Conservation (phyloP, 2,113 vertebrate species). For the Coptodon bakossiorum region DNA sequence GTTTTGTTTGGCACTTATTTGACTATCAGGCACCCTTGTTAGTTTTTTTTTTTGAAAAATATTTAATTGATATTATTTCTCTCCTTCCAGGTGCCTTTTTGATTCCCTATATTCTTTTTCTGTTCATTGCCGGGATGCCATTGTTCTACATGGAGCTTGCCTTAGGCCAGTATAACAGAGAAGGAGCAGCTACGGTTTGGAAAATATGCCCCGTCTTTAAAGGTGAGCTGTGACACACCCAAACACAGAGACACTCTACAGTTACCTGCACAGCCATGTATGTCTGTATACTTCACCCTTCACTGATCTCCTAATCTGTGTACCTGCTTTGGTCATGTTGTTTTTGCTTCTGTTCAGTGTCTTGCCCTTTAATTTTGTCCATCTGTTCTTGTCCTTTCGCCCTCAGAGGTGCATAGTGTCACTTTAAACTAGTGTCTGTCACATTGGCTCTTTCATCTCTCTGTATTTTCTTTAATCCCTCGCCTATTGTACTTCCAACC, state of each 20-base stretch:
- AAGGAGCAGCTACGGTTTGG: slow-evolving; percentile 96
- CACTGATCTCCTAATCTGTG: slow-evolving; percentile 4
- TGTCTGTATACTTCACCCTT: background rate
- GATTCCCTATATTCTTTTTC: slow-evolving; percentile 93
- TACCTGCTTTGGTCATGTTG: background rate
- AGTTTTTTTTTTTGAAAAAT: background rate
- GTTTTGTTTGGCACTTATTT: background rate
- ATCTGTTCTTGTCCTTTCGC: slow-evolving; percentile 4
- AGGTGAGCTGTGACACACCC: slow-evolving; percentile 73
- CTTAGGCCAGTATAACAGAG: slow-evolving; percentile 93
- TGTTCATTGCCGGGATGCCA: slow-evolving; percentile 98
- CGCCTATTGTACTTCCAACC: background rate
- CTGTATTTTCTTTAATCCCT: background rate
- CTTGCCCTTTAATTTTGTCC: slow-evolving; percentile 26
- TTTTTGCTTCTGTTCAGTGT: background rate
- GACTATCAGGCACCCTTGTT: background rate
- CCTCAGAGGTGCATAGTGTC: slow-evolving; percentile 1
- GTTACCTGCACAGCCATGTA: background rate
- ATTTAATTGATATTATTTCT: background rate
- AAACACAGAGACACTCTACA: background rate
- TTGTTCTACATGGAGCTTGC: slow-evolving; percentile 99
- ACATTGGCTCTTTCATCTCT: background rate
- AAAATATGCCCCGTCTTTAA: slow-evolving; percentile 98
- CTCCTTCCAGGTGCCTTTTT: slow-evolving; percentile 85
- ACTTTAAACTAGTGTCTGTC: slow-evolving; percentile 1